A percentile compares a stretch with the other conserved stretches of the same genome.
phyloP scores from a whole-genome alignment of 2,113 vertebrate species.

The Spea multiplicata region DNA sequence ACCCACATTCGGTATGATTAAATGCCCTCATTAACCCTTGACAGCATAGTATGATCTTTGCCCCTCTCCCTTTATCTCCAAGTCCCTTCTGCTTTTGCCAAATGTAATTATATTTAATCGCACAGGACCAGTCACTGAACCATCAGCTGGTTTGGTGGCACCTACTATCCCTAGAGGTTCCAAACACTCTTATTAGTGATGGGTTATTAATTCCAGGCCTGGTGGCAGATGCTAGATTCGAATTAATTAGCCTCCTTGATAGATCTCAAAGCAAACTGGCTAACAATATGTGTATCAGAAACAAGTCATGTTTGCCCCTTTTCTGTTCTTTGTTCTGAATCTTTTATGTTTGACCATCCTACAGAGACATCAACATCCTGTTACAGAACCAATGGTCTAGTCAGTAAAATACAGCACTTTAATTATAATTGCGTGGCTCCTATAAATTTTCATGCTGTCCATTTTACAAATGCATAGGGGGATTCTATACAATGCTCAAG shows the following conservation, averaged over 20 bases:
- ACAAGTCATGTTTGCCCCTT: not conserved
- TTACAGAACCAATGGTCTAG: not conserved
- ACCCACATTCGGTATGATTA: constrained; percentile 28
- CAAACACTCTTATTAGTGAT: constrained; percentile 18
- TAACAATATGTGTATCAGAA: not conserved
- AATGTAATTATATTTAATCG: constrained; percentile 44
- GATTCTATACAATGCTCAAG: no score
- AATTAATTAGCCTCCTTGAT: constrained; percentile 36
- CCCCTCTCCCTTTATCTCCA: constrained; percentile 18
- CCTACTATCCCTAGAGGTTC: constrained; percentile 8
- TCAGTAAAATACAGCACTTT: not conserved
- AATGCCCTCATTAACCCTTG: constrained; percentile 28
- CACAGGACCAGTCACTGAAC: constrained; percentile 28
- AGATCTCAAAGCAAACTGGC: constrained; percentile 22
- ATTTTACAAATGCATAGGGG: no score
- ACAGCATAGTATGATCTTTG: constrained; percentile 19
- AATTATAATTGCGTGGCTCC: no score
- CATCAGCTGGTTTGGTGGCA: constrained; percentile 11
- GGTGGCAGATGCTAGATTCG: constrained; percentile 30
- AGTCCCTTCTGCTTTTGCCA: constrained; percentile 20
- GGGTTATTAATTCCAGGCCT: constrained; percentile 38
- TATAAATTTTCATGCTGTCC: no score
- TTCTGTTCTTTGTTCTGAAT: constrained; percentile 6
- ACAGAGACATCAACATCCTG: not conserved
- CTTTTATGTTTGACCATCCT: not conserved